Evolutionary conservation across 1,140 invertebrate species (phyloP).

Genomic region (Limonius californicus): DNA sequence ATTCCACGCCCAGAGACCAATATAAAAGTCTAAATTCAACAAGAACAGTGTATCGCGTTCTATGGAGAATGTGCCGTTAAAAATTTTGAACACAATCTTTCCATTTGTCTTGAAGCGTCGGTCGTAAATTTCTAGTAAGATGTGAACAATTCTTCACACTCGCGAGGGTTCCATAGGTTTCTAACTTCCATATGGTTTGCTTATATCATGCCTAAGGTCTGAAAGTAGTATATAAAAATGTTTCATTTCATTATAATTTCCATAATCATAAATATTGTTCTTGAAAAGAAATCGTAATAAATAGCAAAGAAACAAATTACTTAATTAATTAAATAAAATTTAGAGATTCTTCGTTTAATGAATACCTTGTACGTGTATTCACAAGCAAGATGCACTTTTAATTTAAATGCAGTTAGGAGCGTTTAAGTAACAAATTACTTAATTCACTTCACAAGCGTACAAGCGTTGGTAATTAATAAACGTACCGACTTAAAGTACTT

Average conservation of each 20-base stretch:
- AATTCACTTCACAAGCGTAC: slow-evolving; percentile 12
- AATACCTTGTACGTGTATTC: slow-evolving; percentile 6
- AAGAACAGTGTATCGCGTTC: not conserved
- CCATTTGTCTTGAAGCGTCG: slow-evolving; percentile 35
- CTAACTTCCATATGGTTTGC: slow-evolving; percentile 17
- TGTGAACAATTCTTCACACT: slow-evolving; percentile 31
- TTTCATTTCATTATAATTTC: not conserved
- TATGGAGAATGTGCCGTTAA: slow-evolving; percentile 33
- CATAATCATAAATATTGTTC: not conserved
- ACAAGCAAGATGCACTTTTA: slow-evolving; percentile 3
- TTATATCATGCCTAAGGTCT: not conserved
- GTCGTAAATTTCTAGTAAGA: slow-evolving; percentile 26
- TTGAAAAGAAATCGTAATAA: not conserved
- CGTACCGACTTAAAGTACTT: not conserved
- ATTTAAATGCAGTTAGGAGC: slow-evolving; percentile 13
- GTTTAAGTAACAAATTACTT: slow-evolving; percentile 15
- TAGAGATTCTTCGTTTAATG: not conserved
- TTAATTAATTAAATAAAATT: not conserved
- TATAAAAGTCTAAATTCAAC: not conserved
- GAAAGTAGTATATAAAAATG: not conserved
- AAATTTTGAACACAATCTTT: slow-evolving; percentile 38
- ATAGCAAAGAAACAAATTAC: not conserved
- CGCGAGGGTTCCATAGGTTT: slow-evolving; percentile 20
- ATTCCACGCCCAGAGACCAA: not conserved
- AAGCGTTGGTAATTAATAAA: slow-evolving; percentile 4